Conservation (phyloP, 2,888 invertebrate genomes). For the Drosophila subsilvestris region DNA sequence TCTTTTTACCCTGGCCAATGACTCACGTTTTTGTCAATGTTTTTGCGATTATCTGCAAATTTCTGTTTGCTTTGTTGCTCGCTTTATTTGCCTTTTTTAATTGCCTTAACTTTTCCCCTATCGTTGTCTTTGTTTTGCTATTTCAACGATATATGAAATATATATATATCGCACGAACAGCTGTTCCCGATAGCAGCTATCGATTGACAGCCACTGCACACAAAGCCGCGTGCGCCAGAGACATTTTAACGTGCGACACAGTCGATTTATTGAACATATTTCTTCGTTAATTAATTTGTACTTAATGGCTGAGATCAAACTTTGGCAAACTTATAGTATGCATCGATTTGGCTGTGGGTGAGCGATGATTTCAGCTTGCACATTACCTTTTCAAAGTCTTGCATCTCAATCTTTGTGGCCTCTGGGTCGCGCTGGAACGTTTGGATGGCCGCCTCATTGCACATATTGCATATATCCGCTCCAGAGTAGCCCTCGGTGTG, state of each 20-base stretch:
- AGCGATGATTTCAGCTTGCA: conserved; percentile 84
- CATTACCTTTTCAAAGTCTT: conserved; percentile 84
- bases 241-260: neutral
- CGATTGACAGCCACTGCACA: neutral
- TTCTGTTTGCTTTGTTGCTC: conserved; percentile 4
- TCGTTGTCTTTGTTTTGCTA: conserved; percentile 36
- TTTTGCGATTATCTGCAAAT: conserved; percentile 8
- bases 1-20: conserved; percentile 10
- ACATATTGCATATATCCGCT: conserved; percentile 87
- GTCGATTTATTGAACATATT: neutral
- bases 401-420: conserved; percentile 73
- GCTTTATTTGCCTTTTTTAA: conserved; percentile 10
- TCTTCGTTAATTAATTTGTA: neutral
- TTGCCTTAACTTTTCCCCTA: conserved; percentile 29
- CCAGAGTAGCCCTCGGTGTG: conserved; percentile 86
- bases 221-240: neutral
- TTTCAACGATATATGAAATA: neutral
- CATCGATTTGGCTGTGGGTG: conserved; percentile 81
- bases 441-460: conserved; percentile 87
- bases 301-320: conserved; percentile 43
- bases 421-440: conserved; percentile 85
- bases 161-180: conserved; percentile 21
- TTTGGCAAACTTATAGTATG: conserved; percentile 82
- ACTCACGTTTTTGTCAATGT: conserved; percentile 29
- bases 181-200: conserved; percentile 16